A percentile compares a stretch with the other conserved stretches of the same genome.
These are phyloP conservation scores for Aplochiton taeniatus DNA, from an alignment of 2,797 vertebrate species.

Conservation along the genomic window DNA sequence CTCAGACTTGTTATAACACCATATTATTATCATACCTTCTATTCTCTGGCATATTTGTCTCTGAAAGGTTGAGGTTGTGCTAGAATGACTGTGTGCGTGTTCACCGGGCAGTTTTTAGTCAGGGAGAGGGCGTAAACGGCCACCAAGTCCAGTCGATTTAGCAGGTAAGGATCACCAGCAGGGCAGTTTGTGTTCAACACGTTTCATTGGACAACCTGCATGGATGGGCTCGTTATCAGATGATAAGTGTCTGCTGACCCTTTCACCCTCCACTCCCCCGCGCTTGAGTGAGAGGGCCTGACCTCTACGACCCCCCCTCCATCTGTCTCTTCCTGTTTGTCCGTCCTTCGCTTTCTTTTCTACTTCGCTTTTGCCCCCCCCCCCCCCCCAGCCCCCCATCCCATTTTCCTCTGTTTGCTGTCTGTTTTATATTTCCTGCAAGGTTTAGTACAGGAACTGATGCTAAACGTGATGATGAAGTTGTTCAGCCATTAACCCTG, in stretches of 20 bases:
- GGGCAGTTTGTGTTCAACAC: constrained; percentile 14
- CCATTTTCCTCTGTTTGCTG: not conserved
- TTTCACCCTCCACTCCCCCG: constrained; percentile 11
- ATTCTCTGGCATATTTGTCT: constrained; percentile 12
- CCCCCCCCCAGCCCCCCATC: not conserved
- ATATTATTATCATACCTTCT: not conserved
- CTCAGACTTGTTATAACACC: constrained; percentile 1
- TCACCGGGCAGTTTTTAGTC: not conserved
- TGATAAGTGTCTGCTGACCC: constrained; percentile 54
- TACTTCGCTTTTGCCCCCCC: constrained; percentile 18
- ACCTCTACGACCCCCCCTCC: constrained; percentile 11
- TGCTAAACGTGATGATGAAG: constrained; percentile 6
- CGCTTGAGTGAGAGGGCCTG: constrained; percentile 27
- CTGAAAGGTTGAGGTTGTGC: not conserved
- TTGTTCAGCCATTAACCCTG: no score
- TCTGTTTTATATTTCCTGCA: not conserved
- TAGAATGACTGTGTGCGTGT: not conserved
- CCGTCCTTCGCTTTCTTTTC: constrained; percentile 1
- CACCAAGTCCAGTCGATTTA: constrained; percentile 20
- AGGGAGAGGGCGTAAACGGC: constrained; percentile 14
- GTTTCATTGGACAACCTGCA: constrained; percentile 27
- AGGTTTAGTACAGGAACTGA: no score
- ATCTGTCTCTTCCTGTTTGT: constrained; percentile 3
- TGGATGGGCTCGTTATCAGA: constrained; percentile 30
- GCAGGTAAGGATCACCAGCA: constrained; percentile 5